phyloP scores from a whole-genome alignment of 2,888 invertebrate species.

The Pseudoips prasinana region DNA sequence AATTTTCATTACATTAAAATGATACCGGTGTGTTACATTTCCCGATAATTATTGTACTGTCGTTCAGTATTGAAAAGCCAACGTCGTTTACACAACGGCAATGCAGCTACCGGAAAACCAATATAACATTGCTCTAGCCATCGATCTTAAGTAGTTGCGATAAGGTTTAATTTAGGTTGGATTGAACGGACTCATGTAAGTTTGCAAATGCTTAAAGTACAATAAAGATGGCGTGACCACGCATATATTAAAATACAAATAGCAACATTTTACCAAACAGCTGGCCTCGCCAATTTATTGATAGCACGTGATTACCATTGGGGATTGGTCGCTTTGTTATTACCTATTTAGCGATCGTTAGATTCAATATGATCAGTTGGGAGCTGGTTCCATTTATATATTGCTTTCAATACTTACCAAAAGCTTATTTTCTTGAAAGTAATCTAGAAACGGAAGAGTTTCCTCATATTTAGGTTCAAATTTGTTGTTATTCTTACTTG shows the following conservation, averaged over 20 bases:
- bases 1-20: slow-evolving; percentile 34
- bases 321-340: slow-evolving; percentile 31
- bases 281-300: slow-evolving; percentile 52
- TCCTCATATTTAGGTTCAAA: no score
- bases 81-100: slow-evolving; percentile 44
- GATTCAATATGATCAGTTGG: slow-evolving; percentile 25
- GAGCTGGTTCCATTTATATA: neutral
- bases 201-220: slow-evolving; percentile 46
- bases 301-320: slow-evolving; percentile 47
- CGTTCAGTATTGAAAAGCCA: slow-evolving; percentile 46
- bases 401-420: neutral
- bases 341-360: slow-evolving; percentile 32
- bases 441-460: no score
- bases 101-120: slow-evolving; percentile 38
- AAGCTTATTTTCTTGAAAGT: no score
- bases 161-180: slow-evolving; percentile 25
- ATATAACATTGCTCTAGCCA: slow-evolving; percentile 11
- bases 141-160: slow-evolving; percentile 18
- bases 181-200: slow-evolving; percentile 7
- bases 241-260: slow-evolving; percentile 51
- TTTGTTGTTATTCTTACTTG: no score
- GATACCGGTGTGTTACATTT: slow-evolving; percentile 23
- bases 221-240: slow-evolving; percentile 56
- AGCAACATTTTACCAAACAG: slow-evolving; percentile 45
- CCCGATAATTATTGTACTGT: slow-evolving; percentile 46